Conservation (phyloP, 2,113 vertebrate species). For the Equus przewalskii region DNA sequence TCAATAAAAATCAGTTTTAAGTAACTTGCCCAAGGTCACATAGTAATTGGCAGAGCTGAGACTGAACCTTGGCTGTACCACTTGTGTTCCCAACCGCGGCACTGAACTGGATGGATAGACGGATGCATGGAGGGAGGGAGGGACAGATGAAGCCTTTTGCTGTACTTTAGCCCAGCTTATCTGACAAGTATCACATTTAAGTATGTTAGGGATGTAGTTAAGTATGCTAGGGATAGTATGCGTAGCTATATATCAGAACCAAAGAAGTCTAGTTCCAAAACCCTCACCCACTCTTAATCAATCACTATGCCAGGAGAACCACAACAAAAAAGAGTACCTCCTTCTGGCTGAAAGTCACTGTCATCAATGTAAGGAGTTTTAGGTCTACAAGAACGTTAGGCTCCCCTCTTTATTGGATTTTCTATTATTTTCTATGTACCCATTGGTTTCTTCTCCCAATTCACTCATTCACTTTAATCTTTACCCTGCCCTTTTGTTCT, state of each 20-base stretch:
- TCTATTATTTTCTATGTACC: constrained; percentile 15
- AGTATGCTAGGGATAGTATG: background rate
- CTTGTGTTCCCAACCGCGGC: background rate
- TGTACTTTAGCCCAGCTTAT: background rate
- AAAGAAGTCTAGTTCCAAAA: background rate
- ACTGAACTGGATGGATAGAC: background rate
- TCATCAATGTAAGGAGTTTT: background rate
- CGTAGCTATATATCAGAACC: background rate
- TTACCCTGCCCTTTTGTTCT: background rate
- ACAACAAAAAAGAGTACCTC: background rate
- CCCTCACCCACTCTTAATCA: background rate
- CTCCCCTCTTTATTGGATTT: background rate
- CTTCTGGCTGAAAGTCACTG: background rate
- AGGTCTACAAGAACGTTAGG: background rate
- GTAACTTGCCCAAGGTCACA: background rate
- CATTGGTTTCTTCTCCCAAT: background rate
- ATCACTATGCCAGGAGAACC: background rate
- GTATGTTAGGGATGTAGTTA: background rate
- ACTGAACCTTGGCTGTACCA: background rate
- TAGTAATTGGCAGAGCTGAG: background rate
- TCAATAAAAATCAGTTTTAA: background rate
- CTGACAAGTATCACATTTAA: background rate
- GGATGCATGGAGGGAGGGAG: too few species aligned
- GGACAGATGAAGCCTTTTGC: background rate
- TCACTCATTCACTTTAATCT: background rate